Evolutionary conservation across 2,113 vertebrate genomes (phyloP), one percentile per base, ranked within the genome.

Genomic region (Pelusios castaneus): DNA sequence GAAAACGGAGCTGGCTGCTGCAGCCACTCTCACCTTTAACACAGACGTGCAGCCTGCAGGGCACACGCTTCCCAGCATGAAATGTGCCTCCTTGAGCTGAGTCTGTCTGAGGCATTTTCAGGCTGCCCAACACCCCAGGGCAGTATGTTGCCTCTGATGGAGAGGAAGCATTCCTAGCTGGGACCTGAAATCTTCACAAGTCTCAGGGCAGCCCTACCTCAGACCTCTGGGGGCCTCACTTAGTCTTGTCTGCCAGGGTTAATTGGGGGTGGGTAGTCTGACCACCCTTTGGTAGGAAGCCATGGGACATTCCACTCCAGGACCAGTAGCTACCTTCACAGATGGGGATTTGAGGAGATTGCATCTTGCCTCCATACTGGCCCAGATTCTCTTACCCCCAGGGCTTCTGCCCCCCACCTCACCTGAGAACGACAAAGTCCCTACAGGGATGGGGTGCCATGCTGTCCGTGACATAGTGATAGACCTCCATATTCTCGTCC

Each of bases 381-480:
- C 17, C 17, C 60, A 87, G 41, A 70, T 91, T 93, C 79, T 27
- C 17, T n/a, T 31, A n/a, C 60, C 34, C 60, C 9, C 9, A 21
- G 38, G 63, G n/a, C 17, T 21, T 34, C 58, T 24, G 11, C 43
- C 77, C 52, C 80, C 12, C 22, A 58, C 19, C 97, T 98, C 91
- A 99, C 99, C 98, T 97, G 43, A 99, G 98, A 52, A 99, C 98
- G 54, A 99, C 97, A 2, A 98, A 99, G 93, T 99, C 98, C 19
- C 98, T 93, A 91, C 97, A 98, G 0, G 99, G 99, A 87, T 98
- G 99, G 0, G 98, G 98, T 0, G 98, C 98, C 99, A 99, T 99
- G 98, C 98, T 99, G 97, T 99, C 98, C 0, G 97, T 98, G 54
- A 99, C 97, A 1, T 98, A 99, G 95, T 99, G 98, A 77, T 98